Conservation (phyloP, 30 jellyfish, hydroid and myxozoan genomes). For the Cassiopea xamachana region DNA sequence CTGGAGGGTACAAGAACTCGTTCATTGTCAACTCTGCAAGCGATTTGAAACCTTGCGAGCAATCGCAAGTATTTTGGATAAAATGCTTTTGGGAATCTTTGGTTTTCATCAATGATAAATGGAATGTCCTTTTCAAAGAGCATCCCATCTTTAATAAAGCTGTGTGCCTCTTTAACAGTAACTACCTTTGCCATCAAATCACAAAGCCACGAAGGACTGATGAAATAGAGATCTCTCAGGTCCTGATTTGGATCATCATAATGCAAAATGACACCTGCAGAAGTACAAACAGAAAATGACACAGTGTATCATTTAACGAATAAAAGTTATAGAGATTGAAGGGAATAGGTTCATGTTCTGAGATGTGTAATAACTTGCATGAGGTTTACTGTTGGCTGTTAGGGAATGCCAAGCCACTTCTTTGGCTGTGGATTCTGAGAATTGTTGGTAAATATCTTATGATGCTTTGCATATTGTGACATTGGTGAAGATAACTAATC, state of each 20-base stretch:
- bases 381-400: no score
- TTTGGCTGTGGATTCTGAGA: no score
- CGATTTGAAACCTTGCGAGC: conserved; percentile 91
- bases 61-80: conserved; percentile 84
- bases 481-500: no score
- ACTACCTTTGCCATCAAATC: conserved; percentile 89
- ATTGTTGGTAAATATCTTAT: no score
- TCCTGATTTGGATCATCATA: conserved; percentile 94
- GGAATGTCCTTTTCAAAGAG: conserved; percentile 43
- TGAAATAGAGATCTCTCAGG: conserved; percentile 81
- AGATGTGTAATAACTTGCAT: no score
- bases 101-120: conserved; percentile 49
- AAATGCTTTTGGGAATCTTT: conserved; percentile 66
- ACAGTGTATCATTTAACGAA: no score
- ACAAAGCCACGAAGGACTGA: conserved; percentile 98
- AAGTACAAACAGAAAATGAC: no score
- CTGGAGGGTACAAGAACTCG: conserved; percentile 89
- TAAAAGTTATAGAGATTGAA: no score
- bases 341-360: no score
- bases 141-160: conserved; percentile 80
- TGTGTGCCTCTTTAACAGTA: conserved; percentile 86
- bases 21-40: conserved; percentile 89
- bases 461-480: no score
- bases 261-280: conserved; percentile 86
- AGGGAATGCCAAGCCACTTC: no score